Evolutionary conservation across 2,113 vertebrate species (phyloP).

Genomic region (Halcyon senegalensis): DNA sequence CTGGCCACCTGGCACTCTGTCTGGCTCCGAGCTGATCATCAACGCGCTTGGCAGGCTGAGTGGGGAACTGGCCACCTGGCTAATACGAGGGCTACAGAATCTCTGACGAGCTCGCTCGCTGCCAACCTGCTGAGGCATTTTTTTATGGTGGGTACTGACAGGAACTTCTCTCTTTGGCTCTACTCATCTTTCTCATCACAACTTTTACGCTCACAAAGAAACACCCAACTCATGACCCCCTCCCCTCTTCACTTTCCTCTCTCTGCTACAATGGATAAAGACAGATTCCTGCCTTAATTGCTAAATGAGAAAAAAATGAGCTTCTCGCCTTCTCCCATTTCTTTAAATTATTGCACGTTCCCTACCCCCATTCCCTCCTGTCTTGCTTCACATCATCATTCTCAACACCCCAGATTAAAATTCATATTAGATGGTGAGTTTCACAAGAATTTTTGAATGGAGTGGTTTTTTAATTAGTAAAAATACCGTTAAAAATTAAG

Average conservation of each 20-base stretch:
- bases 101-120: neutral
- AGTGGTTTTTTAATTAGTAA: neutral
- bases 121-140: neutral
- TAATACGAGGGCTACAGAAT: neutral
- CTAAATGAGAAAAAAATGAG: slow-evolving; percentile 1
- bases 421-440: neutral
- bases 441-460: neutral
- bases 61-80: slow-evolving; percentile 67
- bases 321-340: neutral
- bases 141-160: neutral
- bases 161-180: neutral
- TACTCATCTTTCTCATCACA: neutral
- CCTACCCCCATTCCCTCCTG: neutral
- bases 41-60: slow-evolving; percentile 31
- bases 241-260: neutral
- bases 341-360: neutral
- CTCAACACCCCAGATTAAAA: neutral
- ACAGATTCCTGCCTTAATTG: neutral
- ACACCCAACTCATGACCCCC: neutral
- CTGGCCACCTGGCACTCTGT: slow-evolving; percentile 70
- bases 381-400: neutral
- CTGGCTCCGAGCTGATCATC: slow-evolving; percentile 37
- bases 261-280: neutral
- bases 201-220: neutral
- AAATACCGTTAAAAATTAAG: neutral